phyloP scores from a whole-genome alignment of 2,888 invertebrate species.

The Arenicola marina region DNA sequence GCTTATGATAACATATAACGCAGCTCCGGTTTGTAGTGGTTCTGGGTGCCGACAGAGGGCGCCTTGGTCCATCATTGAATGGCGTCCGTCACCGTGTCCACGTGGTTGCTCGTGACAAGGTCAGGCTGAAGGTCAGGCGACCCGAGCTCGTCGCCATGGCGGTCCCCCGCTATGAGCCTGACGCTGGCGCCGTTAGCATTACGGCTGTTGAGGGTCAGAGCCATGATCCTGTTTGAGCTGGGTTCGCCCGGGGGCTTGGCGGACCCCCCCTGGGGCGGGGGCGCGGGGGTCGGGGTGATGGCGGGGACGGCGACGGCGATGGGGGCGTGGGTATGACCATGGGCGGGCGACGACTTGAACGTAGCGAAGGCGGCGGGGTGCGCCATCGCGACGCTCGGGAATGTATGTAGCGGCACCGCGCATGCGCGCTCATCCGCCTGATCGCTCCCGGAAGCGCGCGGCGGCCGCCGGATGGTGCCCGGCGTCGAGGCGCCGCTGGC shows the following conservation, averaged over 20 bases:
- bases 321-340: background rate
- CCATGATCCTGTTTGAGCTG: background rate
- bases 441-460: too few relatives aligned
- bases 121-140: conserved; percentile 3
- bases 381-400: background rate
- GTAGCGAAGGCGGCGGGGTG: background rate
- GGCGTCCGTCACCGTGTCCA: background rate
- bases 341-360: background rate
- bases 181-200: background rate
- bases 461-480: background rate
- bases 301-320: background rate
- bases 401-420: too few relatives aligned
- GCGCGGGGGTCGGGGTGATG: too few relatives aligned
- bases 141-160: background rate
- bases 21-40: too few relatives aligned
- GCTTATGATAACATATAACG: too few relatives aligned
- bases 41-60: too few relatives aligned
- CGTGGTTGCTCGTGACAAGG: conserved; percentile 1
- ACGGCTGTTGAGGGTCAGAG: too few relatives aligned
- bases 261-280: too few relatives aligned
- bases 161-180: background rate
- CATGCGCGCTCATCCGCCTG: too few relatives aligned
- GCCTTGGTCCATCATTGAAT: too few relatives aligned
- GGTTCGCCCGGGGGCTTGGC: background rate
- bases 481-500: background rate